These are phyloP conservation scores for Dascillus cervinus DNA, from an alignment of 2,888 invertebrate genomes.

Conservation along the genomic window DNA sequence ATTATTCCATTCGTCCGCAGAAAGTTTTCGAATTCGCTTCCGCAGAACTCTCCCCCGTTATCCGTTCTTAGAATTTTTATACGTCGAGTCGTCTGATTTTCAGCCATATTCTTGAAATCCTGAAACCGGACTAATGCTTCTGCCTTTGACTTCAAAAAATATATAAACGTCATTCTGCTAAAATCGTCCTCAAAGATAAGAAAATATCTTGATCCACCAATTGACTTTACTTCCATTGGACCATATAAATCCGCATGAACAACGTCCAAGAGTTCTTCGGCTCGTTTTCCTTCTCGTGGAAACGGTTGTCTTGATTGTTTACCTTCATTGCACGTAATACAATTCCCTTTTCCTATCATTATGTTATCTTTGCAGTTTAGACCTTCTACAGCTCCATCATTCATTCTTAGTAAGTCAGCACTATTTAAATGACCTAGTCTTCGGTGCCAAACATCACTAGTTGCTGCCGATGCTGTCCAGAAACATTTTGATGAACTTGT, in stretches of 20 bases:
- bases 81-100: constrained; percentile 22
- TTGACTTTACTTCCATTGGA: constrained; percentile 2
- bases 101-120: constrained; percentile 24
- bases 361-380: constrained; percentile 1
- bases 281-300: constrained; percentile 13
- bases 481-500: constrained; percentile 1
- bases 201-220: constrained; percentile 8
- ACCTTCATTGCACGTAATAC: constrained; percentile 21
- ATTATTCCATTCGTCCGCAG: constrained; percentile 21
- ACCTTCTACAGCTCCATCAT: constrained; percentile 9
- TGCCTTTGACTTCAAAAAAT: constrained; percentile 15
- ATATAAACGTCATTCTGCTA: constrained; percentile 9
- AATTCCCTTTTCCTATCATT: constrained; percentile 11
- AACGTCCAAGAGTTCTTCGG: constrained; percentile 17
- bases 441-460: constrained; percentile 11
- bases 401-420: constrained; percentile 7
- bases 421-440: constrained; percentile 11
- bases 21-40: constrained; percentile 17
- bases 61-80: constrained; percentile 26
- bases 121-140: constrained; percentile 24
- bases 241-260: constrained; percentile 25
- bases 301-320: constrained; percentile 26
- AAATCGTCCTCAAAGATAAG: constrained; percentile 3
- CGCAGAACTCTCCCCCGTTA: constrained; percentile 21
- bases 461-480: constrained; percentile 1